Evolutionary conservation across 2,888 invertebrate genomes (phyloP).

Genomic region (Linnaemya vulpina): DNA sequence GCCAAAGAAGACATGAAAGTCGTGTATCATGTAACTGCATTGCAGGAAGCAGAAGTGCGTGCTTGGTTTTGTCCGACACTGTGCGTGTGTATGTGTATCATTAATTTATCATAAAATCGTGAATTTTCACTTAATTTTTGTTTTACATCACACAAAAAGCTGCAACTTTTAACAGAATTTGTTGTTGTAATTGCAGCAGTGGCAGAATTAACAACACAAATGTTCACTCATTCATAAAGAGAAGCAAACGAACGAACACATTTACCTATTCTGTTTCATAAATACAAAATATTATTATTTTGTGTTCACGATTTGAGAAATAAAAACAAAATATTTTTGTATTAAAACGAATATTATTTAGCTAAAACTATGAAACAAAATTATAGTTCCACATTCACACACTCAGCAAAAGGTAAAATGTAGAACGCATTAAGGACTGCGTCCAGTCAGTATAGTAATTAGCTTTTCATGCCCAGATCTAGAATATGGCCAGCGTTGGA

Average conservation of each 20-base stretch:
- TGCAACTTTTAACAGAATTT: background rate
- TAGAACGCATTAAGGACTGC: constrained; percentile 13
- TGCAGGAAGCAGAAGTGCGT: background rate
- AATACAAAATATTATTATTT: constrained; percentile 54
- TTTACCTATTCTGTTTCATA: constrained; percentile 59
- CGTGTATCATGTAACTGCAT: background rate
- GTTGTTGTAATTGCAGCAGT: constrained; percentile 19
- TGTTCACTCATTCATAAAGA: constrained; percentile 73
- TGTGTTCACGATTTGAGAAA: constrained; percentile 45
- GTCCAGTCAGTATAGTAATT: background rate
- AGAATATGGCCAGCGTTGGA: too few species aligned
- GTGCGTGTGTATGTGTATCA: background rate
- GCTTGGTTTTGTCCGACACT: background rate
- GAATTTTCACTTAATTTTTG: constrained; percentile 11
- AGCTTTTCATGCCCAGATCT: too few species aligned
- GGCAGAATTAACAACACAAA: constrained; percentile 64
- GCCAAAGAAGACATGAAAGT: too few species aligned
- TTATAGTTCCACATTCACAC: constrained; percentile 17
- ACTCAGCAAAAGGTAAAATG: constrained; percentile 19
- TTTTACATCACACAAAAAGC: constrained; percentile 26
- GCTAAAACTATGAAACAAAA: constrained; percentile 5
- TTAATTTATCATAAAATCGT: background rate
- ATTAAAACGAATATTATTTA: constrained; percentile 5
- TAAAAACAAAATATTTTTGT: background rate
- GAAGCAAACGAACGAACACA: constrained; percentile 58